These are phyloP conservation scores for Eilema griseolum DNA, from an alignment of 2,888 invertebrate genomes.

Conservation along the genomic window DNA sequence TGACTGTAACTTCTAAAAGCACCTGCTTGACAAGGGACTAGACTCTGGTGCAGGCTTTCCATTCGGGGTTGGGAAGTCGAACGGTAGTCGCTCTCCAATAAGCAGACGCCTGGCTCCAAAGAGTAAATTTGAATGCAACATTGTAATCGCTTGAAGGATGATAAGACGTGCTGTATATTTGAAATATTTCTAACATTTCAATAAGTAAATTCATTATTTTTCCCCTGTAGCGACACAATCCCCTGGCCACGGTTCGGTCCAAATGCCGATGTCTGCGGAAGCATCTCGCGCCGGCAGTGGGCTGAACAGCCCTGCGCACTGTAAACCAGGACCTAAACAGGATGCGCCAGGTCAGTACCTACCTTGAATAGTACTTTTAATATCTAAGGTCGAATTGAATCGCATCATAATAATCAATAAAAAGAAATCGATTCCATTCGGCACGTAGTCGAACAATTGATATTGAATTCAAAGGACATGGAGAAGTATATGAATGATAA, in stretches of 20 bases:
- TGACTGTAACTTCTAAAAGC: too few relatives aligned
- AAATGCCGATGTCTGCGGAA: constrained; percentile 84
- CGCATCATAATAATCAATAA: background rate
- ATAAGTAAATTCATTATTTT: background rate
- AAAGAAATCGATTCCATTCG: constrained; percentile 14
- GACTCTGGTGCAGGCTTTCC: too few relatives aligned
- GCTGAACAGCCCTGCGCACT: constrained; percentile 82
- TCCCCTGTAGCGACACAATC: constrained; percentile 72
- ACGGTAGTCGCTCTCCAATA: too few relatives aligned
- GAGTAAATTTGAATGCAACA: too few relatives aligned
- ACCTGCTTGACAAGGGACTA: too few relatives aligned
- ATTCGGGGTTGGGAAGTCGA: too few relatives aligned
- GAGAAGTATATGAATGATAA: background rate
- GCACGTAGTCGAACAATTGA: background rate
- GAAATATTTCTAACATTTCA: background rate
- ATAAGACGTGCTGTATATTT: too few relatives aligned
- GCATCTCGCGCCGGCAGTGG: constrained; percentile 81
- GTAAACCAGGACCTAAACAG: constrained; percentile 76
- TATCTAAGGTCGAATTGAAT: constrained; percentile 10
- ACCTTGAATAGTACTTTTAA: background rate
- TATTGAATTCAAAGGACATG: constrained; percentile 49
- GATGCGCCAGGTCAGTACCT: constrained; percentile 82
- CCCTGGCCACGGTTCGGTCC: constrained; percentile 76
- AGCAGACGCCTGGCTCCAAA: too few relatives aligned
- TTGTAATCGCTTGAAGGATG: too few relatives aligned